Evolutionary conservation across 1,140 invertebrate genomes (phyloP).

Genomic region (Rhynchophorus ferrugineus): DNA sequence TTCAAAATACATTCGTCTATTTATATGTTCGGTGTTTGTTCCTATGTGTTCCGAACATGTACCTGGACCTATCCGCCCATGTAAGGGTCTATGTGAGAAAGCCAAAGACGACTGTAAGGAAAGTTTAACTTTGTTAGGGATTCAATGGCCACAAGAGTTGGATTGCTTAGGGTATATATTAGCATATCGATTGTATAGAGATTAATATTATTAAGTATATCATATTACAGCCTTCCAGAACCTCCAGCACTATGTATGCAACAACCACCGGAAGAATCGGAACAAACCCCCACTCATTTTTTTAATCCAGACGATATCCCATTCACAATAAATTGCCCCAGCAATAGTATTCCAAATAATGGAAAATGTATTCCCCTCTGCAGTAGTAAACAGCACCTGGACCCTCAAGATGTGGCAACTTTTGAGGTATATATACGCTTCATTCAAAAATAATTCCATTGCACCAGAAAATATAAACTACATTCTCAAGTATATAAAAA

Average conservation of each 20-base stretch:
- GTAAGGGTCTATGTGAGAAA: conserved; percentile 75
- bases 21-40: conserved; percentile 86
- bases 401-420: conserved; percentile 16
- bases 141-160: conserved; percentile 66
- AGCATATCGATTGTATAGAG: not conserved
- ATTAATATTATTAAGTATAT: not conserved
- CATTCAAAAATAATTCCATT: not conserved
- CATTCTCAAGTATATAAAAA: no score
- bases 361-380: conserved; percentile 41
- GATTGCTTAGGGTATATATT: conserved; percentile 62
- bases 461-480: no score
- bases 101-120: conserved; percentile 71
- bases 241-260: conserved; percentile 32
- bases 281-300: conserved; percentile 16
- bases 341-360: conserved; percentile 17
- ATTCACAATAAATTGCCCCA: conserved; percentile 23
- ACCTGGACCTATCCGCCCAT: conserved; percentile 75
- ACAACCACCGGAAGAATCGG: conserved; percentile 30
- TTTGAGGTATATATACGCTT: conserved; percentile 18
- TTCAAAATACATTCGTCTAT: conserved; percentile 75
- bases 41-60: conserved; percentile 89
- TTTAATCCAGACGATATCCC: conserved; percentile 16
- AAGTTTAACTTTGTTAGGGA: conserved; percentile 60
- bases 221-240: conserved; percentile 42
- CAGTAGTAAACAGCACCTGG: conserved; percentile 10